Evolutionary conservation across 2,888 invertebrate genomes (phyloP).

Genomic region (Allacma fusca): DNA sequence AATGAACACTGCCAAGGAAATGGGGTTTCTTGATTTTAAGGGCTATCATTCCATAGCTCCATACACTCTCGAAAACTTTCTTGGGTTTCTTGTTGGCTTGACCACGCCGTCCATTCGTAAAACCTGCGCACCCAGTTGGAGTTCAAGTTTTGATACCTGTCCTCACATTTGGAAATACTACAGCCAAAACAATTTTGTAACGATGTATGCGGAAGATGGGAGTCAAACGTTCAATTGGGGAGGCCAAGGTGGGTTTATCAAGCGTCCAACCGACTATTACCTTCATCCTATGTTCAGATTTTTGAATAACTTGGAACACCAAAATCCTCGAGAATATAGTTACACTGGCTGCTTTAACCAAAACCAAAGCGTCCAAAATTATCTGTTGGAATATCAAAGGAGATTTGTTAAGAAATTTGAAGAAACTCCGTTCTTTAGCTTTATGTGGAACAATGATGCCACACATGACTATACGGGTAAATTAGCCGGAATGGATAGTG

Average conservation of each 20-base stretch:
- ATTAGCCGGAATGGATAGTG: no score
- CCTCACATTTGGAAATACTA: constrained; percentile 80
- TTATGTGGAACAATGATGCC: no score
- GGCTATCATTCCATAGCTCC: constrained; percentile 71
- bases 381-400: no score
- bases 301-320: no score
- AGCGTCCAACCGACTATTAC: no score
- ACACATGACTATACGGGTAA: no score
- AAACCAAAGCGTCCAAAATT: no score
- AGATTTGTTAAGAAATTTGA: no score
- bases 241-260: constrained; percentile 72
- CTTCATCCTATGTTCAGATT: no score
- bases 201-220: constrained; percentile 82
- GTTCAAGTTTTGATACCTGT: constrained; percentile 72
- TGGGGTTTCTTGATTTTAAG: constrained; percentile 75
- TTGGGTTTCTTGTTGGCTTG: constrained; percentile 80
- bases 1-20: constrained; percentile 71
- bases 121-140: constrained; percentile 54
- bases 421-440: no score
- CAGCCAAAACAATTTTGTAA: constrained; percentile 74
- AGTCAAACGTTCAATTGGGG: constrained; percentile 75
- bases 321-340: no score
- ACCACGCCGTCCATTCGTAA: constrained; percentile 44
- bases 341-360: no score
- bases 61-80: constrained; percentile 82